Percentiles rank a stretch among this genome's conserved stretches.
These are phyloP conservation scores for Nothocercus julius DNA, from an alignment of 2,113 vertebrate species.

Conservation along the genomic window DNA sequence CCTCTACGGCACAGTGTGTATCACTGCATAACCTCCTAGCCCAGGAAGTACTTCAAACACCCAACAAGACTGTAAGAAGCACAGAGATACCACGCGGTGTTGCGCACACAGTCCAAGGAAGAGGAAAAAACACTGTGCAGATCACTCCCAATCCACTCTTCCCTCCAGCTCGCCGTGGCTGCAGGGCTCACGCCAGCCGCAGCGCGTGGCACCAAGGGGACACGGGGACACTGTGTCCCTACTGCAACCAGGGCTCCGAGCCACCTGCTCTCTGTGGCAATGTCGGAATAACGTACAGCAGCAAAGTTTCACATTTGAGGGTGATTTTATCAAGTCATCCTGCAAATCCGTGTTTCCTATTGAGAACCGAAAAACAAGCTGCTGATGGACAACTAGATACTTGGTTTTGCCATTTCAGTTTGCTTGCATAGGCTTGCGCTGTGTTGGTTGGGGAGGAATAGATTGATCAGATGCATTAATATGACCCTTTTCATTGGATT, in stretches of 20 bases:
- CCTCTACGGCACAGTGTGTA: background rate
- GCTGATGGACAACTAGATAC: background rate
- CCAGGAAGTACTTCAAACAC: background rate
- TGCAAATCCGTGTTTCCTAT: background rate
- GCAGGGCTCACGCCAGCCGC: background rate
- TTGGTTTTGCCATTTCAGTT: background rate
- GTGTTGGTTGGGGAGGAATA: background rate
- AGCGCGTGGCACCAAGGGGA: background rate
- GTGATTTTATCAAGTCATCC: background rate
- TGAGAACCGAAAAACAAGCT: background rate
- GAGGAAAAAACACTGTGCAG: background rate
- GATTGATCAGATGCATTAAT: background rate
- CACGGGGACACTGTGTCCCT: fast-evolving
- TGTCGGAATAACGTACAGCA: background rate
- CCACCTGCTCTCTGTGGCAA: background rate
- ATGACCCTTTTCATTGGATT: background rate
- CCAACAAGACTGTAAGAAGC: background rate
- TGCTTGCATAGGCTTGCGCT: background rate
- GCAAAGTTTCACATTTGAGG: background rate
- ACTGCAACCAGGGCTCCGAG: background rate
- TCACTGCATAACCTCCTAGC: background rate
- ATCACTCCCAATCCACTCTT: too few relatives aligned
- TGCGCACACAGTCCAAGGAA: background rate
- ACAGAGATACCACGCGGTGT: background rate
- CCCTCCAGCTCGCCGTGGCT: too few relatives aligned